phyloP scores from a whole-genome alignment of 35 echinoderm and acorn worm genomes.

The Stichopus chloronotus region DNA sequence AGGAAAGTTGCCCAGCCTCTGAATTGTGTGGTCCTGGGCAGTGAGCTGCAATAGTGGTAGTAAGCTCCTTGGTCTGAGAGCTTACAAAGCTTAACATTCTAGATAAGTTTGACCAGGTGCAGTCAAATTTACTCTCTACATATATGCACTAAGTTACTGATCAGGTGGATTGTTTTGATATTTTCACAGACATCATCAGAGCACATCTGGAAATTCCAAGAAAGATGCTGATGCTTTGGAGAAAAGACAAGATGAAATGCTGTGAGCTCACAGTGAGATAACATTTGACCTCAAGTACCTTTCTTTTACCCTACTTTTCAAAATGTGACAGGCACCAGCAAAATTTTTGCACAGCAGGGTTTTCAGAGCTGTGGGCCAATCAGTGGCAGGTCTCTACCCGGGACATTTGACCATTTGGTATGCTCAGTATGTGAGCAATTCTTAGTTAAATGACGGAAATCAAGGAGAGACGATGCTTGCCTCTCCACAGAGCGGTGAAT shows the following conservation, averaged over 20 bases:
- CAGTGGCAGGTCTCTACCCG: slow-evolving; percentile 44
- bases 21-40: too few relatives aligned
- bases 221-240: slow-evolving; percentile 26
- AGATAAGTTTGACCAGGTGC: too few relatives aligned
- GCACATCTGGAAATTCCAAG: slow-evolving; percentile 10
- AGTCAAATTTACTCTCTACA: too few relatives aligned
- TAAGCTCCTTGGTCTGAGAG: too few relatives aligned
- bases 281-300: slow-evolving; percentile 33
- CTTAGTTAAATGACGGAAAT: slow-evolving; percentile 31
- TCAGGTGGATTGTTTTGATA: slow-evolving; percentile 8
- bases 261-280: not conserved
- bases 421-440: slow-evolving; percentile 51
- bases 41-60: too few relatives aligned
- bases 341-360: slow-evolving; percentile 48
- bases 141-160: not conserved
- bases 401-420: slow-evolving; percentile 55
- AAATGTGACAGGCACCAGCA: slow-evolving; percentile 39
- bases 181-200: slow-evolving; percentile 21
- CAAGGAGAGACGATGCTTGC: not conserved
- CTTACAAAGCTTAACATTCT: too few relatives aligned
- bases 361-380: slow-evolving; percentile 30
- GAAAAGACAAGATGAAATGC: slow-evolving; percentile 15
- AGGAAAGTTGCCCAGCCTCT: too few relatives aligned
- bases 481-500: slow-evolving; percentile 50
- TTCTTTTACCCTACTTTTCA: slow-evolving; percentile 53